A percentile compares a stretch with the other conserved stretches of the same genome.
phyloP scores from a whole-genome alignment of 1,140 invertebrate genomes.

The Tribolium castaneum region DNA sequence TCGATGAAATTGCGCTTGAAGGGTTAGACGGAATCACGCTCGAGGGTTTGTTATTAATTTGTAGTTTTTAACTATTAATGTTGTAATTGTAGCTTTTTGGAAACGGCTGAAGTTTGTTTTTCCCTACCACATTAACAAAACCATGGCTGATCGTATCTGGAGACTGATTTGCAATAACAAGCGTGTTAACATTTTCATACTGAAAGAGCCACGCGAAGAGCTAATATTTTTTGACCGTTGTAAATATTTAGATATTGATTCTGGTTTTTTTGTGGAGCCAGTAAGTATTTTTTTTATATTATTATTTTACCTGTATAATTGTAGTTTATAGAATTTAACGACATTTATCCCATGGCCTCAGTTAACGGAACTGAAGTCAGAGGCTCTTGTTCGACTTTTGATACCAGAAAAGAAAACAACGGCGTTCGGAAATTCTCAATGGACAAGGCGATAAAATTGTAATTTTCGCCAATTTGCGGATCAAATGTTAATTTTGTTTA shows the following conservation, averaged over 20 bases:
- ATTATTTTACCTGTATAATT: not conserved
- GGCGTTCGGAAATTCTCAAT: conserved; percentile 63
- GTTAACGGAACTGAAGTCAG: conserved; percentile 69
- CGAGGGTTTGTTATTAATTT: conserved; percentile 66
- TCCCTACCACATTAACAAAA: conserved; percentile 17
- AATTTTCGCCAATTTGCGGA: conserved; percentile 39
- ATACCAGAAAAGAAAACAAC: conserved; percentile 66
- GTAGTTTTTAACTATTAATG: not conserved
- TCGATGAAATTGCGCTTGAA: conserved; percentile 84
- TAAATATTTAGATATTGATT: conserved; percentile 34
- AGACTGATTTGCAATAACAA: conserved; percentile 25
- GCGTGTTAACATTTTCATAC: conserved; percentile 14
- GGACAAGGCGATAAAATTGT: conserved; percentile 64
- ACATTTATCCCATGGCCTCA: conserved; percentile 73
- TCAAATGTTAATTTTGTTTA: conserved; percentile 26
- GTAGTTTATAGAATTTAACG: conserved; percentile 47
- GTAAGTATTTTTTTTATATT: not conserved
- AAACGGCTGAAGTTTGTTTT: conserved; percentile 40
- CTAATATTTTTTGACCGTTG: conserved; percentile 18
- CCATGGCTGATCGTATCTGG: conserved; percentile 20
- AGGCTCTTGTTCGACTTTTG: conserved; percentile 78
- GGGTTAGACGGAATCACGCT: conserved; percentile 85
- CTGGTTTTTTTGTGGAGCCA: conserved; percentile 4
- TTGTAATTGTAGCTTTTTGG: conserved; percentile 44
- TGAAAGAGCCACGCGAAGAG: conserved; percentile 22